Conservation (phyloP, 2,888 invertebrate genomes). For the Nemoura dubitans region DNA sequence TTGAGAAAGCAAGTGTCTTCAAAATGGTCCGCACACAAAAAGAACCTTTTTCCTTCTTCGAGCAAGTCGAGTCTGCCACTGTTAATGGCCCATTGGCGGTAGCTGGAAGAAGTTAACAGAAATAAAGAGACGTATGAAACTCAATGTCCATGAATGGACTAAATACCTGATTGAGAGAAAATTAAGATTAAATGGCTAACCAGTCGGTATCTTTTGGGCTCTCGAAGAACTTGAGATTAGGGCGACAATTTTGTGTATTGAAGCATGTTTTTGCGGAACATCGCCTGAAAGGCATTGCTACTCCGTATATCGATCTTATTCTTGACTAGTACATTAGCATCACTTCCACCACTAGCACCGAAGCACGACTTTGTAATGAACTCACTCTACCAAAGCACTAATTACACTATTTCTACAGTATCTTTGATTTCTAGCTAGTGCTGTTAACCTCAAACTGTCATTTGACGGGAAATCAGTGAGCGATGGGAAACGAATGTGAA, state of each 20-base stretch:
- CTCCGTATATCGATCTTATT: too few relatives aligned
- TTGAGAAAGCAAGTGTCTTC: slow-evolving; percentile 50
- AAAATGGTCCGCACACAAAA: slow-evolving; percentile 51
- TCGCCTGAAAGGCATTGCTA: slow-evolving; percentile 45
- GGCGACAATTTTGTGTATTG: slow-evolving; percentile 47
- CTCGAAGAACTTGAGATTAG: slow-evolving; percentile 50
- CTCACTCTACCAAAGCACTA: too few relatives aligned
- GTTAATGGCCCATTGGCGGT: slow-evolving; percentile 46
- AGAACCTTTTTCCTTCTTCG: slow-evolving; percentile 46
- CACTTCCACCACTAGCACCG: too few relatives aligned
- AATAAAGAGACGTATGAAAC: neutral
- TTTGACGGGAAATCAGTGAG: too few relatives aligned
- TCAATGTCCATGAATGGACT: too few relatives aligned
- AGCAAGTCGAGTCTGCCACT: slow-evolving; percentile 47
- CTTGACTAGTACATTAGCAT: too few relatives aligned
- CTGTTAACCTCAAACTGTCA: too few relatives aligned
- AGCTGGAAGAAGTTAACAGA: slow-evolving; percentile 37
- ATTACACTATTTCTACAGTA: too few relatives aligned
- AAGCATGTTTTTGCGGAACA: slow-evolving; percentile 51
- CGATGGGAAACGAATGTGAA: too few relatives aligned
- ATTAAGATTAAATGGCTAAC: slow-evolving; percentile 42
- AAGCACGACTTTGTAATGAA: too few relatives aligned
- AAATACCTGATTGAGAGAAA: too few relatives aligned
- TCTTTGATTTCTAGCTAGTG: too few relatives aligned
- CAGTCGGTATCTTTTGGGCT: slow-evolving; percentile 47